A percentile compares a stretch with the other conserved stretches of the same genome.
phyloP scores from a whole-genome alignment of 2,797 vertebrate genomes.

The Gallinago solitaria region DNA sequence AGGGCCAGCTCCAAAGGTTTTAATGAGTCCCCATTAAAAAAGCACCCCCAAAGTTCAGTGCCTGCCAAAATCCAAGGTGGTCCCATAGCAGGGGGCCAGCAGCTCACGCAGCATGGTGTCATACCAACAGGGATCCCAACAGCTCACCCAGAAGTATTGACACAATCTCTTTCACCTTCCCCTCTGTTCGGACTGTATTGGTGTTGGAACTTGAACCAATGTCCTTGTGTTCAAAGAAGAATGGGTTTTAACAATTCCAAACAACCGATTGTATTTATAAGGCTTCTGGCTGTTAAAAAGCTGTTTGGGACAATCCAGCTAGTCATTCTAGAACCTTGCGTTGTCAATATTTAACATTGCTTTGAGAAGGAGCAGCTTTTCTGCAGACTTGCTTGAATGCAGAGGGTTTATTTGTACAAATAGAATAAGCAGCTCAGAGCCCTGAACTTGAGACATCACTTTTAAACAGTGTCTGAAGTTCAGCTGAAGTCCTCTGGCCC shows the following conservation, averaged over 20 bases:
- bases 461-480: neutral
- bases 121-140: no score
- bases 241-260: neutral
- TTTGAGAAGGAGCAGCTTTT: neutral
- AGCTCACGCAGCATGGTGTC: rapidly evolving
- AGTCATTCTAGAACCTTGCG: neutral
- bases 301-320: neutral
- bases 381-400: neutral
- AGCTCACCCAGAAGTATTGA: neutral
- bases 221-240: neutral
- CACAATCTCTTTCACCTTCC: neutral
- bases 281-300: neutral
- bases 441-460: neutral
- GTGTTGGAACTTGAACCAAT: no score
- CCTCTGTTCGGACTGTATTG: rapidly evolving
- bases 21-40: neutral
- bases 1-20: neutral
- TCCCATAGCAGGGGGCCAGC: neutral
- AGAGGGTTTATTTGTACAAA: neutral
- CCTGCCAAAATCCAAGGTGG: neutral
- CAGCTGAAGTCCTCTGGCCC: neutral
- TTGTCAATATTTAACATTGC: neutral
- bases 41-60: neutral
- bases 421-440: neutral
- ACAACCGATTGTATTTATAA: neutral